Evolutionary conservation across 2,888 invertebrate species (phyloP).

Genomic region (Leptopterna dolabrata): DNA sequence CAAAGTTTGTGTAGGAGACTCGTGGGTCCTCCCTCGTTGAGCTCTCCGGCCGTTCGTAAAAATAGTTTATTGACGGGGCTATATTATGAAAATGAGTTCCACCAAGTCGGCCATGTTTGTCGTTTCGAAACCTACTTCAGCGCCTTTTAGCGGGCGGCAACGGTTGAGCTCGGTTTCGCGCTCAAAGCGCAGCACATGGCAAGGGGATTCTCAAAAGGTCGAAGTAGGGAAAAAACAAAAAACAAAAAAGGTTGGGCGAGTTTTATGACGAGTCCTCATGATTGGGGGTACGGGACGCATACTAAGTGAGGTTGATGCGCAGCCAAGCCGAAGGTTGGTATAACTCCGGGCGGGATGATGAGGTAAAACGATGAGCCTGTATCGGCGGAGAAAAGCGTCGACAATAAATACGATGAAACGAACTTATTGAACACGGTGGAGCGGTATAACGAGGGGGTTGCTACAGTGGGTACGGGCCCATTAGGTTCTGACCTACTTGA

Average conservation of each 20-base stretch:
- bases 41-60: not conserved
- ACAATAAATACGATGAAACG: not conserved
- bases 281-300: slow-evolving; percentile 23
- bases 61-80: slow-evolving; percentile 27
- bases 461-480: too few relatives aligned
- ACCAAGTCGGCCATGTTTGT: slow-evolving; percentile 24
- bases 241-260: slow-evolving; percentile 16
- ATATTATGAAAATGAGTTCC: slow-evolving; percentile 34
- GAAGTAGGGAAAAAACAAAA: not conserved
- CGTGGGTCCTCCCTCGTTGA: not conserved
- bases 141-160: slow-evolving; percentile 16
- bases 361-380: not conserved
- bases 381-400: not conserved
- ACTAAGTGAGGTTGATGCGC: slow-evolving; percentile 4
- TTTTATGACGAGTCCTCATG: slow-evolving; percentile 35
- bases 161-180: not conserved
- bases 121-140: not conserved
- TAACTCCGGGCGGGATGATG: not conserved
- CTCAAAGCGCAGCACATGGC: not conserved
- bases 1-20: not conserved
- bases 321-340: not conserved
- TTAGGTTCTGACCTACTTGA: too few relatives aligned
- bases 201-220: not conserved
- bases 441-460: not conserved
- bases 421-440: not conserved